A percentile compares a stretch with the other conserved stretches of the same genome.
Evolutionary conservation across 2,797 vertebrate genomes (phyloP).

Genomic region (Pseudochaenichthys georgianus): DNA sequence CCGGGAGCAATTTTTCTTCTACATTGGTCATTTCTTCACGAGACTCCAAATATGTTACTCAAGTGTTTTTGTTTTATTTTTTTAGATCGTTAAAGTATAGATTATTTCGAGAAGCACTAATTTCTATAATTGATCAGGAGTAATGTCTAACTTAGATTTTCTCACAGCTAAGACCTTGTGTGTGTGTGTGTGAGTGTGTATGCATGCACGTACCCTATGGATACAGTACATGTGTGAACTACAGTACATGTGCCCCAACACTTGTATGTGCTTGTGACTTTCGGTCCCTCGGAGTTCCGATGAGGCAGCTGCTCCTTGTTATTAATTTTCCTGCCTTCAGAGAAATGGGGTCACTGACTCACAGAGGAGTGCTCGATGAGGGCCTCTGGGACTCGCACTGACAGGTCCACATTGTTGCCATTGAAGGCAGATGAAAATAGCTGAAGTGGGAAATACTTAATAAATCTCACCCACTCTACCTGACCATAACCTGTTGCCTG

Average conservation of each 20-base stretch:
- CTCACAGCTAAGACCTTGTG: background rate
- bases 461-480: slow-evolving; percentile 47
- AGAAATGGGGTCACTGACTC: slow-evolving; percentile 83
- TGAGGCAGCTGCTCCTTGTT: slow-evolving; percentile 68
- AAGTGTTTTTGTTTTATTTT: background rate
- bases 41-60: background rate
- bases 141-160: background rate
- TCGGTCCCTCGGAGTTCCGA: slow-evolving; percentile 55
- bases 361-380: slow-evolving; percentile 70
- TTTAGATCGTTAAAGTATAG: background rate
- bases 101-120: background rate
- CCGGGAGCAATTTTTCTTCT: background rate
- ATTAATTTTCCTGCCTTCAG: slow-evolving; percentile 75
- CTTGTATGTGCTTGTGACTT: slow-evolving; percentile 58
- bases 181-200: background rate
- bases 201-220: slow-evolving; percentile 3
- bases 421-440: slow-evolving; percentile 73
- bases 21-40: background rate
- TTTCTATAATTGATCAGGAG: background rate
- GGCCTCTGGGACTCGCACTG: slow-evolving; percentile 74
- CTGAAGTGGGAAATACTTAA: slow-evolving; percentile 66
- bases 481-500: slow-evolving; percentile 37
- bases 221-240: slow-evolving; percentile 4
- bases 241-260: slow-evolving; percentile 26
- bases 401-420: slow-evolving; percentile 66